Evolutionary conservation across 2,797 vertebrate genomes (phyloP), one percentile per base, ranked within the genome.

Genomic region (Pachyuromys duprasi): DNA sequence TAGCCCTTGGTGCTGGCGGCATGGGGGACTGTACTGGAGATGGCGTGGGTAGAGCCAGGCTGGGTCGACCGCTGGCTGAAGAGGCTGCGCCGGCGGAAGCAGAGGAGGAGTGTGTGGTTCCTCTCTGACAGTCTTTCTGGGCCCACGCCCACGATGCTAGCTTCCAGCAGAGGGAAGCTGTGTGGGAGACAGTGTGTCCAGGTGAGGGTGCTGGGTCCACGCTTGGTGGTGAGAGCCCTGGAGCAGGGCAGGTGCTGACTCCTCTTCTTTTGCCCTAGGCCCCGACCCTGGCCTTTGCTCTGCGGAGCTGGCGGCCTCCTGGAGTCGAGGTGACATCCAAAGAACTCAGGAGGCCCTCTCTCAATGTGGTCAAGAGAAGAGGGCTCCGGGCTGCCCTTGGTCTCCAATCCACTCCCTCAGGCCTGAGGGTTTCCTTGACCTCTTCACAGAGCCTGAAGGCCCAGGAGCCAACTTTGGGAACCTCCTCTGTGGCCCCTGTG

Each of bases 1-100:
- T 93, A 99, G 99, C 99, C 99, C 2, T 89, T 99, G 89, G 98
- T 98, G 2, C 79, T 99, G 97, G 98, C 98, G 31, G 98, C 98
- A 2, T 99, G 99, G 99, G 99, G 99, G 89, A 97, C 94, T 31
- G 98, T 98, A 0, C 96, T 99, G 98, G 99, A 99, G 98, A 98
- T 99, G 98, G 98, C 99, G 12, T 97, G 98, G 14, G 94, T 98
- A 31, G 97, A 98, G n/a, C 96, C 96, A 78, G 87, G 90, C 96
- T 76, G 87, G 93, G 96, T 86, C 89, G 92, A 86, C 93, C 86
- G 69, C 94, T 96, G 96, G 96, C 90, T 97, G 80, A 97, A 92
- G 97, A 91, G 89, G 96, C 86, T 86, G 79, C 33, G 57, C 67
- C 36, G 75, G 96, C 93, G 93, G 97, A 90, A 97, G 86, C 91